These are phyloP conservation scores for Helobdella robusta DNA, from an alignment of 2,888 invertebrate genomes.

Conservation along the genomic window DNA sequence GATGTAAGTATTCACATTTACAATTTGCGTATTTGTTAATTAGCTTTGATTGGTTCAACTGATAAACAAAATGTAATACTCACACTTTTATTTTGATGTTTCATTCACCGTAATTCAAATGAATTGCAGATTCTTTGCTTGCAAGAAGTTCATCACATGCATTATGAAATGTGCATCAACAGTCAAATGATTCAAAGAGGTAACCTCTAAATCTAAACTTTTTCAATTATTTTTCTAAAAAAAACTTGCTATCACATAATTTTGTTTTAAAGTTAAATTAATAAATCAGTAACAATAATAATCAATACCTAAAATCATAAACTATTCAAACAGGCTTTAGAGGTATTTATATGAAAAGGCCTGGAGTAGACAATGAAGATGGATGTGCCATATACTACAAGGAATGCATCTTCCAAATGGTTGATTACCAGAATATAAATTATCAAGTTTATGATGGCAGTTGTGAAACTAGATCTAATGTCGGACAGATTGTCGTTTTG, in stretches of 20 bases:
- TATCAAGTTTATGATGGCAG: slow-evolving; percentile 56
- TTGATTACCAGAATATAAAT: slow-evolving; percentile 64
- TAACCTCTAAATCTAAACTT: not conserved
- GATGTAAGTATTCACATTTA: slow-evolving; percentile 10
- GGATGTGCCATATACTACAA: slow-evolving; percentile 84
- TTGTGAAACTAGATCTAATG: slow-evolving; percentile 73
- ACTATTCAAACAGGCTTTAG: slow-evolving; percentile 58
- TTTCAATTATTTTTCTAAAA: not conserved
- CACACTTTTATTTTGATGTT: not conserved
- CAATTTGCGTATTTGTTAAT: not conserved
- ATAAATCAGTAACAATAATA: too few species aligned
- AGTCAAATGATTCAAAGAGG: slow-evolving; percentile 14
- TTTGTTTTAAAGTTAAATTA: not conserved
- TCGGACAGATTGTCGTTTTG: slow-evolving; percentile 73
- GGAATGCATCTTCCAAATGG: slow-evolving; percentile 58
- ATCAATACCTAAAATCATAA: too few species aligned
- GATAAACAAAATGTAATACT: not conserved
- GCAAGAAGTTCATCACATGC: slow-evolving; percentile 21
- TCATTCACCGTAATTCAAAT: not conserved
- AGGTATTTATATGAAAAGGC: slow-evolving; percentile 72
- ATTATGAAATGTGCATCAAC: slow-evolving; percentile 4
- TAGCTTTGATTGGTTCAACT: not conserved
- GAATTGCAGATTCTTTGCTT: slow-evolving; percentile 21
- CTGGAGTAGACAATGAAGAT: slow-evolving; percentile 61
- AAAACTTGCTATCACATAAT: not conserved